Evolutionary conservation across 2,888 invertebrate genomes (phyloP).

Genomic region (Rapana venosa): DNA sequence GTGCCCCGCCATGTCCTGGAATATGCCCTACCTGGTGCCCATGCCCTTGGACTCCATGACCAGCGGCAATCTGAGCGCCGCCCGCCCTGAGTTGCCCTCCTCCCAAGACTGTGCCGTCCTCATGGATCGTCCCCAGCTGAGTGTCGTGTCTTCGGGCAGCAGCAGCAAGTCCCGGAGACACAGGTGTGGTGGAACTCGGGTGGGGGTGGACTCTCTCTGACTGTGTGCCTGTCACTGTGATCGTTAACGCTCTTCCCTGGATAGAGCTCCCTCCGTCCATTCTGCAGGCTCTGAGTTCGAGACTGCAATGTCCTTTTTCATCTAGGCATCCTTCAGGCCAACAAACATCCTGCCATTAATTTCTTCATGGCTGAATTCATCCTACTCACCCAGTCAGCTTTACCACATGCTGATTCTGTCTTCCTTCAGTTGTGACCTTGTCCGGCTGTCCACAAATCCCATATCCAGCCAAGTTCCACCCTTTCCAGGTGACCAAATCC

Average conservation of each 20-base stretch:
- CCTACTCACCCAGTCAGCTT: too few species aligned
- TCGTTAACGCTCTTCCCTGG: not conserved
- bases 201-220: not conserved
- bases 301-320: too few species aligned
- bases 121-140: not conserved
- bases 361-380: too few species aligned
- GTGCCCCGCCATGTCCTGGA: not conserved
- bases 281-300: too few species aligned
- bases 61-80: not conserved
- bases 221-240: constrained; percentile 6
- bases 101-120: not conserved
- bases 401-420: too few species aligned
- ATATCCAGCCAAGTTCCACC: too few species aligned
- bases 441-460: too few species aligned
- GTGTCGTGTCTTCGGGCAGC: not conserved
- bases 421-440: too few species aligned
- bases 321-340: too few species aligned
- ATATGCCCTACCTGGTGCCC: constrained; percentile 22
- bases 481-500: too few species aligned
- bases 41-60: not conserved
- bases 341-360: too few species aligned
- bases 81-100: constrained; percentile 2
- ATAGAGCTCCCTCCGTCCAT: not conserved
- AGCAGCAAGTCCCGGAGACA: not conserved
- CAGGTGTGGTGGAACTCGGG: not conserved